These are phyloP conservation scores for Papilio dardanus DNA, from an alignment of 1,140 invertebrate genomes.

Conservation along the genomic window DNA sequence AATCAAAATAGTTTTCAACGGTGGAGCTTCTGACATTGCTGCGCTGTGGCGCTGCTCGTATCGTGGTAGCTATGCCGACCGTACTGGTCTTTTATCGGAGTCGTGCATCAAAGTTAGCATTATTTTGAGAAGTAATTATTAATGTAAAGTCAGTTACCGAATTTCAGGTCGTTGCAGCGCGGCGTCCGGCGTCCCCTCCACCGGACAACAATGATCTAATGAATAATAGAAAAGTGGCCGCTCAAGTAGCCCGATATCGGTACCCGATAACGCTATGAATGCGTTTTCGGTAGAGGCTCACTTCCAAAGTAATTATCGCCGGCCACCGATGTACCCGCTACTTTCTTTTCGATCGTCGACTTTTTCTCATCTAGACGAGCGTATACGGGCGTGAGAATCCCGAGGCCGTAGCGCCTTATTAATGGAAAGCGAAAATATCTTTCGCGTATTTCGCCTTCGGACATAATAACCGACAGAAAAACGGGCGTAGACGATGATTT, in stretches of 20 bases:
- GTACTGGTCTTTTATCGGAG: conserved; percentile 64
- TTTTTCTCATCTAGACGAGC: conserved; percentile 29
- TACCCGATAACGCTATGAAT: conserved; percentile 76
- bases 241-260: conserved; percentile 72
- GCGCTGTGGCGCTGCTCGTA: conserved; percentile 43
- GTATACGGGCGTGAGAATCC: conserved; percentile 43
- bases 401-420: conserved; percentile 40
- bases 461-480: conserved; percentile 74
- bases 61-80: conserved; percentile 53
- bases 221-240: conserved; percentile 77
- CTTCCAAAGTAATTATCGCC: conserved; percentile 67
- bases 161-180: conserved; percentile 71
- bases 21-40: conserved; percentile 20
- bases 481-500: conserved; percentile 69
- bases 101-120: conserved; percentile 78
- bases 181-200: conserved; percentile 46
- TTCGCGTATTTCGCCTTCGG: conserved; percentile 50
- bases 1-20: not conserved
- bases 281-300: conserved; percentile 63
- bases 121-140: conserved; percentile 74
- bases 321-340: conserved; percentile 44
- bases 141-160: conserved; percentile 77
- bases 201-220: conserved; percentile 70
- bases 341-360: conserved; percentile 29
- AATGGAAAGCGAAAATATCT: conserved; percentile 45